Evolutionary conservation across 2,797 vertebrate genomes (phyloP).

Genomic region (Myotis planiceps): DNA sequence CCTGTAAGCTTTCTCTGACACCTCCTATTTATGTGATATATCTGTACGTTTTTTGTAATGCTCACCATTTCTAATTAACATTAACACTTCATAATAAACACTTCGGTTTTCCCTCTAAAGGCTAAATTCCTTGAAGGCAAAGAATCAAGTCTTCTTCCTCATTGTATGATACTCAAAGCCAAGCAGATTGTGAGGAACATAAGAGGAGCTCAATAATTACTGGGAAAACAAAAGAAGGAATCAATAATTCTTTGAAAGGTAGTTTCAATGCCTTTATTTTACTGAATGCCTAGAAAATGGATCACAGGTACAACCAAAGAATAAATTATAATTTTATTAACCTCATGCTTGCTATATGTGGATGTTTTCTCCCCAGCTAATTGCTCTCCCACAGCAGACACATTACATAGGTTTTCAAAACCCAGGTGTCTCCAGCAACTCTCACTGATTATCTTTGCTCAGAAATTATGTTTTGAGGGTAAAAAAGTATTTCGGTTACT

Average conservation of each 20-base stretch:
- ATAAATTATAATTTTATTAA: not conserved
- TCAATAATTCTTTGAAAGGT: not conserved
- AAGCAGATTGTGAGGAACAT: not conserved
- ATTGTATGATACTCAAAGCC: not conserved
- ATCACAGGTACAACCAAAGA: not conserved
- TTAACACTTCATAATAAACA: not conserved
- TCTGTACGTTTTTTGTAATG: not conserved
- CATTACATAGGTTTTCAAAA: not conserved
- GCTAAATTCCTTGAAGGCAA: not conserved
- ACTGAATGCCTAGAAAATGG: not conserved
- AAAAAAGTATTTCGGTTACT: conserved; percentile 56
- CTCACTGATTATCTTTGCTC: not conserved
- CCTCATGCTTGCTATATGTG: not conserved
- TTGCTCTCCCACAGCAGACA: not conserved
- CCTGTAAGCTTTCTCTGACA: not conserved
- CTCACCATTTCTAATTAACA: not conserved
- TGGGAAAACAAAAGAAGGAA: not conserved
- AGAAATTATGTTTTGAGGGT: conserved; percentile 3
- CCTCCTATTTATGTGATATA: no score
- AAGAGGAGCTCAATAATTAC: not conserved
- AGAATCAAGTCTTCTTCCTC: not conserved
- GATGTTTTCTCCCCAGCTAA: not conserved
- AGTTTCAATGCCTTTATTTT: not conserved
- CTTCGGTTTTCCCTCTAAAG: not conserved
- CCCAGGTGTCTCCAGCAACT: not conserved